Evolutionary conservation across 2,113 vertebrate species (phyloP), one percentile per base, ranked within the genome.

Genomic region (Mus musculus): DNA sequence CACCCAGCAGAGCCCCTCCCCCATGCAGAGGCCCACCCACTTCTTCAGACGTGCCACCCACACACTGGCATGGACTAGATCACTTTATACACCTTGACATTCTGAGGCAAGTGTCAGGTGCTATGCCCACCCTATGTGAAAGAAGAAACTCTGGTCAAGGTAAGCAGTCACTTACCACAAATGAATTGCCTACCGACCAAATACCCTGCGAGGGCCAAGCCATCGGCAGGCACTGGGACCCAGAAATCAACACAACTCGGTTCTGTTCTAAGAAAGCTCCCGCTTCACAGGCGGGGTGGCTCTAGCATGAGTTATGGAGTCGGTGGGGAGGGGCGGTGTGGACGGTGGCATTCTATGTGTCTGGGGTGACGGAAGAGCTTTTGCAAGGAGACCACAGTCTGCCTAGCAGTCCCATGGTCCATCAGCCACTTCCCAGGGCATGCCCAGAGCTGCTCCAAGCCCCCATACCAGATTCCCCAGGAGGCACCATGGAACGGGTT

Each of bases 281-380:
- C 4, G 42, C 36, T 33, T 69, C 36, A 14, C 2, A 7, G 3
- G 33, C 0, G 4, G 59, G 82, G 13, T 22, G 7, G 13, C 0
- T 49, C 63, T 59, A 19, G 33, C 16, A 2, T 7, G 69, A 73
- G 3, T 20, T 54, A 49, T 77, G 59, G 54, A 61, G 39, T 63
- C 26, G 24, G 75, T 39, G 5, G 33, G 49, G 36, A 81, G 24
- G 17, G 22, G 30, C 12, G 8, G 52, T 54, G 61, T 19, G 8
- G n/a, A 59, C 49, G 14, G 36, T 30, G n/a, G 69, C 19, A 17
- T 36, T 33, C 89, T 6, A 0, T 1, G 2, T 0, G 69, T 19
- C 67, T 22, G 52, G 12, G 33, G 4, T 26, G 17, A 19, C 12
- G 42, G 63, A 71, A 63, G 42, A 39, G 39, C 81, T 61, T 82